Evolutionary conservation across 2,888 invertebrate species (phyloP).

Genomic region (Erannis defoliaria): DNA sequence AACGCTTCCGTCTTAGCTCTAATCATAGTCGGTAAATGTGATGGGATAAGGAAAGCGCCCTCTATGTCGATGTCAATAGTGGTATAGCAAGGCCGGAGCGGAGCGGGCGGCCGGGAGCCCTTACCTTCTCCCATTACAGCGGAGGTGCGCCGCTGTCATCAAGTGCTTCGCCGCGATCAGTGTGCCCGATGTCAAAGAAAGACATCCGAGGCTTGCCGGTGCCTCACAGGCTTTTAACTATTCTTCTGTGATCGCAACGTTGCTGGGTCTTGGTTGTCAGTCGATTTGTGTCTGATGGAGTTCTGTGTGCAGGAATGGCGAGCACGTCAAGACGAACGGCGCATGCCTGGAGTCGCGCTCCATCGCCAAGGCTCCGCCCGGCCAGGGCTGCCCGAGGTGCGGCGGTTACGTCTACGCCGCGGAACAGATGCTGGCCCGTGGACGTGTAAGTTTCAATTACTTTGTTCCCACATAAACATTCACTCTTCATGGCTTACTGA

Average conservation of each 20-base stretch:
- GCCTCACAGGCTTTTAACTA: conserved; percentile 81
- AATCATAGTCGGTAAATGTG: conserved; percentile 82
- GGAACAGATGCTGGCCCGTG: conserved; percentile 96
- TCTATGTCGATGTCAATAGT: conserved; percentile 80
- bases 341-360: conserved; percentile 90
- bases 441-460: conserved; percentile 90
- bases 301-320: conserved; percentile 71
- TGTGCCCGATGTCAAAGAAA: conserved; percentile 75
- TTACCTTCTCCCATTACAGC: conserved; percentile 87
- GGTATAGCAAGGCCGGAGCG: conserved; percentile 76
- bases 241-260: conserved; percentile 78
- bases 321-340: conserved; percentile 85
- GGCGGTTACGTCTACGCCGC: conserved; percentile 96
- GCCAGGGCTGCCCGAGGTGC: conserved; percentile 95
- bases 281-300: conserved; percentile 55
- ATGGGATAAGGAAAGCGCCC: conserved; percentile 93
- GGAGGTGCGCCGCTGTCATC: conserved; percentile 84
- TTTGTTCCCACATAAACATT: conserved; percentile 4
- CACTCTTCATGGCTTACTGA: conserved; percentile 22
- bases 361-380: conserved; percentile 93
- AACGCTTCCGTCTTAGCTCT: conserved; percentile 82
- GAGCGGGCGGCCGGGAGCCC: conserved; percentile 85
- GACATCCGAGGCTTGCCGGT: conserved; percentile 68
- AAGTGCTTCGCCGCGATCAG: conserved; percentile 79
- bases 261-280: conserved; percentile 59